phyloP scores from a whole-genome alignment of 2,797 vertebrate genomes.

The Apogon talboti region DNA sequence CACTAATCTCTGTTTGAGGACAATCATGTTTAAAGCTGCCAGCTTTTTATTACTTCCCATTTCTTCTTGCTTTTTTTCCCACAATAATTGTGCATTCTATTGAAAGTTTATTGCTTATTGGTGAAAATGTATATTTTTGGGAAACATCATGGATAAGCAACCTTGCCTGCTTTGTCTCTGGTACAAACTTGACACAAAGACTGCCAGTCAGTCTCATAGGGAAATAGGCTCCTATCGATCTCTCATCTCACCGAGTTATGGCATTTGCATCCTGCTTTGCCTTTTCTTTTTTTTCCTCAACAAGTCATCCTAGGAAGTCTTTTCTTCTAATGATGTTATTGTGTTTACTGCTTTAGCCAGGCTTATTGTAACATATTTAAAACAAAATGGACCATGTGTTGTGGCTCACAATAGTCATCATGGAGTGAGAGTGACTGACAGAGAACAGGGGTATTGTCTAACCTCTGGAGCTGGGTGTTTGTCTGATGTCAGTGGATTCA shows the following conservation, averaged over 20 bases:
- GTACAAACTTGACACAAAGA: slow-evolving; percentile 64
- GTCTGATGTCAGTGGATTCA: slow-evolving; percentile 47
- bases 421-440: slow-evolving; percentile 24
- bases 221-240: slow-evolving; percentile 71
- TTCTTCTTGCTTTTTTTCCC: neutral
- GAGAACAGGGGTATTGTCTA: slow-evolving; percentile 39
- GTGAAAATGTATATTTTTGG: neutral
- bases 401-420: slow-evolving; percentile 32
- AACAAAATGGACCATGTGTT: slow-evolving; percentile 31
- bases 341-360: slow-evolving; percentile 24
- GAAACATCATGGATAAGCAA: slow-evolving; percentile 7
- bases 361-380: slow-evolving; percentile 6
- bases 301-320: slow-evolving; percentile 15
- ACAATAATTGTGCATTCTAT: neutral
- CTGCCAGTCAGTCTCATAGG: slow-evolving; percentile 57
- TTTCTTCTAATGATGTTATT: slow-evolving; percentile 1
- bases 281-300: slow-evolving; percentile 52
- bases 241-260: slow-evolving; percentile 56
- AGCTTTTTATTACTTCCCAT: slow-evolving; percentile 3
- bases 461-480: slow-evolving; percentile 39
- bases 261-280: slow-evolving; percentile 86
- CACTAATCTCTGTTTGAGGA: slow-evolving; percentile 6
- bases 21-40: neutral
- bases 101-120: slow-evolving; percentile 8
- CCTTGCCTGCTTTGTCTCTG: slow-evolving; percentile 12